phyloP scores from a whole-genome alignment of 2,113 vertebrate species.

The Synodontis membranacea region DNA sequence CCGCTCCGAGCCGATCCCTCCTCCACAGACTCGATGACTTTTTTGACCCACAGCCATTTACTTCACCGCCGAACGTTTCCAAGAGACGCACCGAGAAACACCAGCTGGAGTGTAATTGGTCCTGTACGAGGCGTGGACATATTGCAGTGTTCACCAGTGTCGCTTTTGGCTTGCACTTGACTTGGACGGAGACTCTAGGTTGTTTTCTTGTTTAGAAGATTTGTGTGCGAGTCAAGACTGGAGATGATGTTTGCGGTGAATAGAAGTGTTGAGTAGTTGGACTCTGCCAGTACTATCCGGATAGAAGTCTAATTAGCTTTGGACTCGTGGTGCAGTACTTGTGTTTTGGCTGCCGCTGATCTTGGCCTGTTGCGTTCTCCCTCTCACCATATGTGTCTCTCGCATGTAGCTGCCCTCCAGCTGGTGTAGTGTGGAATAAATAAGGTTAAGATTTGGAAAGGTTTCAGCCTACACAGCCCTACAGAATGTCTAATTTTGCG shows the following conservation, averaged over 20 bases:
- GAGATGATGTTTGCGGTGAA: neutral
- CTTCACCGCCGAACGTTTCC: neutral
- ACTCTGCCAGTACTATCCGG: constrained; percentile 9
- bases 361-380: constrained; percentile 40
- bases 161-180: constrained; percentile 19
- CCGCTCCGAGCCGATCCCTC: constrained; percentile 46
- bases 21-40: constrained; percentile 18
- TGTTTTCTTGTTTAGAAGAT: constrained; percentile 39
- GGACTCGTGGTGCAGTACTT: constrained; percentile 35
- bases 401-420: constrained; percentile 35
- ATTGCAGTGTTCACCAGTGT: neutral
- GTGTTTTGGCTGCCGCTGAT: constrained; percentile 32
- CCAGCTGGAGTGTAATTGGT: constrained; percentile 33
- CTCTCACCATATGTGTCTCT: constrained; percentile 44
- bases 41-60: constrained; percentile 18
- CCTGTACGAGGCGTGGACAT: neutral
- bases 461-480: neutral
- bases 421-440: constrained; percentile 30
- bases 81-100: neutral
- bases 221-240: constrained; percentile 20
- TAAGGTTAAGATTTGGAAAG: constrained; percentile 33
- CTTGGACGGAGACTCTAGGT: neutral
- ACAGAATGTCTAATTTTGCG: neutral
- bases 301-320: constrained; percentile 45
- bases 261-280: constrained; percentile 18